Evolutionary conservation across 2,113 vertebrate species (phyloP), one percentile per base, ranked within the genome.

Genomic region (Aythya baeri): DNA sequence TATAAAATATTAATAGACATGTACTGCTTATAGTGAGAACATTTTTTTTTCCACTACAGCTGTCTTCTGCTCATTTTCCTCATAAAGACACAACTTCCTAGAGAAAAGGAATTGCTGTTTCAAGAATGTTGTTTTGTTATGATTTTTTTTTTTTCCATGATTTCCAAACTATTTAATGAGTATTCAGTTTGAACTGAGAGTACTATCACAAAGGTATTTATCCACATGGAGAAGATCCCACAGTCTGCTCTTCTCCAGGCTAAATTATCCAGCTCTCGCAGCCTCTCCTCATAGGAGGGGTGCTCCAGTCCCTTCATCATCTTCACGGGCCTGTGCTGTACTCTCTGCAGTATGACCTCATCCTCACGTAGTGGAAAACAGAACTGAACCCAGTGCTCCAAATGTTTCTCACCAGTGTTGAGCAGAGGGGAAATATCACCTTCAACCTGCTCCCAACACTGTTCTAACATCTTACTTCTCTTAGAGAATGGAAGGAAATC

Each of bases 311-410:
- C 36, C 15, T 83, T 41, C 27, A 32, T 43, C 38, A 25, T 12
- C 14, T 27, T 75, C 10, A 17, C 8, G 31, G 38, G 11, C 5
- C 6, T 68, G 72, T 17, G 14, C 20, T 65, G 49, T 43, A 44
- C 63, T 86, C 81, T 29, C 12, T 67, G 27, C 25, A 61, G 20
- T 38, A 44, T 17, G 72, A 54, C 11, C 5, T 1, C 5, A 6
- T 72, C 29, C 26, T 26, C 0, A 1, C 5, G 17, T 2, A 36
- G 11, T 7, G 3, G 21, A 72, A 36, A 26, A n/a, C n/a, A 58
- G 41, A 76, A 44, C 68, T 14, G 44, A 8, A 32, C 8, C 22
- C 32, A 83, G 57, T 8, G 49, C 10, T 58, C 36, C 32, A 54
- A 23, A 29, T 49, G 9, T 49, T 32, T 52, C 81, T 76, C 41